phyloP scores from a whole-genome alignment of 2,113 vertebrate genomes.

The Carlito syrichta region DNA sequence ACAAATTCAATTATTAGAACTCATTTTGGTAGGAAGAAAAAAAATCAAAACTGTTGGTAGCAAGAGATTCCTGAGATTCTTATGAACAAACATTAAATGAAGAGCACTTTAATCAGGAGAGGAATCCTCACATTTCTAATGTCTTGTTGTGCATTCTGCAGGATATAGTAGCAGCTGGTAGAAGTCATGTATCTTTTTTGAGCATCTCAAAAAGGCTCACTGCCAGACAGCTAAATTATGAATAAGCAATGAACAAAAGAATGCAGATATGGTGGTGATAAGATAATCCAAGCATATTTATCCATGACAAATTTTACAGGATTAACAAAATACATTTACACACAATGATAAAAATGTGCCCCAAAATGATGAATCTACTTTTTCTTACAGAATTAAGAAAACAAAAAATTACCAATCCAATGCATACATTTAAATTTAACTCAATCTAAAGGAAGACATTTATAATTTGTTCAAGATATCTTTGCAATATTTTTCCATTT shows the following conservation, averaged over 20 bases:
- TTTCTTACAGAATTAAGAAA: constrained; percentile 78
- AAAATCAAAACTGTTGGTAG: constrained; percentile 80
- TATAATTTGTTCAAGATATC: constrained; percentile 66
- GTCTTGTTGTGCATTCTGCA: constrained; percentile 90
- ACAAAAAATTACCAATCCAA: constrained; percentile 77
- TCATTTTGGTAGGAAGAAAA: constrained; percentile 77
- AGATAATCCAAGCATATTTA: constrained; percentile 95
- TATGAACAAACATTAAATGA: constrained; percentile 86
- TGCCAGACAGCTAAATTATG: constrained; percentile 93
- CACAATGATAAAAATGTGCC: constrained; percentile 90
- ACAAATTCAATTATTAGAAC: constrained; percentile 74
- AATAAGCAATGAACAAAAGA: constrained; percentile 94
- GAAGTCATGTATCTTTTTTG: constrained; percentile 92
- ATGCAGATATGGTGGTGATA: constrained; percentile 93
- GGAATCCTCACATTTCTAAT: constrained; percentile 88
- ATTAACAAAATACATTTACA: constrained; percentile 94
- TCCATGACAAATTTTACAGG: constrained; percentile 93
- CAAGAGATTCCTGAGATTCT: constrained; percentile 85
- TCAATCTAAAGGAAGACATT: constrained; percentile 81
- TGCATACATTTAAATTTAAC: constrained; percentile 79
- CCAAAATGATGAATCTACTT: constrained; percentile 82
- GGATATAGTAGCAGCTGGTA: constrained; percentile 92
- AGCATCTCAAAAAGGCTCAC: constrained; percentile 90
- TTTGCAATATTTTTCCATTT: constrained; percentile 62
- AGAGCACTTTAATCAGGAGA: constrained; percentile 90